Base-by-base conservation (phyloP, 2,888 invertebrate genomes). In the Zelleria hepariella region DNA sequence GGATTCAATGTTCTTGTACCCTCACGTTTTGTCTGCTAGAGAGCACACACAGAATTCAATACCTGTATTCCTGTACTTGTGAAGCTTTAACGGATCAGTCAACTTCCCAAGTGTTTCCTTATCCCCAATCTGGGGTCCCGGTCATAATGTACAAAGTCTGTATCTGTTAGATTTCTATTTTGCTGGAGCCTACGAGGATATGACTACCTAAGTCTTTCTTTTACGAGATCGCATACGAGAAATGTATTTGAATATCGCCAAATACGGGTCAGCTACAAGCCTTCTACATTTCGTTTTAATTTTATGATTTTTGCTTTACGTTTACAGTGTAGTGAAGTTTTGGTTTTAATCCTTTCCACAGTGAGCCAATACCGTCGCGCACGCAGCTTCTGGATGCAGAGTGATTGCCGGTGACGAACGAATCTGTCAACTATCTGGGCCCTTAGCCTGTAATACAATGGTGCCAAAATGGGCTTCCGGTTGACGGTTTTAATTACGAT, bases 1-100 rank as follows among this genome's bases (percentile, higher is more conserved):
- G 21, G 77, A 77, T 65, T 59, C 61, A 5, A 55, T 69, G n/a
- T 59, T 71, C 51, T 61, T 65, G 23, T 71, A 64, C 53, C 71
- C 75, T 27, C 47, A 63, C n/a, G 52, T 65, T 1, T 27, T 47
- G 1, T 18, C 32, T 5, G 25, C 55, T 7, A 60, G 49, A 51
- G 5, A 26, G 15, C 54, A 60, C n/a, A 32, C 51, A 1, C 20
- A 52, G 8, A 58, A 54, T n/a, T 27, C 42, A n/a, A 21, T 18
- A 10, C 25, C 54, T 7, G 54, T 58, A n/a, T 60, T 58, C n/a
- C 21, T 60, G 2, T 60, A 20, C 27, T n/a, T 51, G 15, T 60
- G 15, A n/a, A 26, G 8, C 3, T 60, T 21, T 21, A 48, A 57
- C 7, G 47, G 52, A 2, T 47, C 58, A 2, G 53, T 47, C 4